Base-by-base conservation (phyloP, 1,140 invertebrate species). In the Temnothorax nylanderi region DNA sequence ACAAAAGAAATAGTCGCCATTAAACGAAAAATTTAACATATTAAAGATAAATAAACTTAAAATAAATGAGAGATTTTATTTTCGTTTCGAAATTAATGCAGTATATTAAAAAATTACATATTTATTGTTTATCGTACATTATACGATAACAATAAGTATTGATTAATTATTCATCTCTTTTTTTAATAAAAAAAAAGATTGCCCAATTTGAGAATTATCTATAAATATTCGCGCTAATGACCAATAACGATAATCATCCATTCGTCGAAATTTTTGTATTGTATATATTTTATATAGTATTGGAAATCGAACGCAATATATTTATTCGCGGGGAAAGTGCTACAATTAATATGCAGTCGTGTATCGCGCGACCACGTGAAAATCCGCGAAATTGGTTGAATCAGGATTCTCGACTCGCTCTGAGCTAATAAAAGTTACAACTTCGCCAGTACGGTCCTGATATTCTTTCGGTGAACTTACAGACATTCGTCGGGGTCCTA, bases 351-450 rank as follows among this genome's bases (percentile, higher is more conserved):
- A 44, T 18, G 11, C 18, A 6, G 5, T 4, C 10, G 6, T 41
- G 8, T 69, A 41, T 71, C 26, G 32, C 18, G 3, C 65, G 18
- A 34, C 18, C 54, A 18, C 37, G 51, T 41, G 69, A 75, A 74
- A 74, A 84, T 84, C 32, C 69, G 26, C 44, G 13, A 49, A 82
- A 75, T 56, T 49, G 34, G 34, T 44, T 47, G 62, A 71, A 71
- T 74, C 51, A 58, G 11, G 67, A 74, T 82, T 60, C 56, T 37
- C 41, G 7, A 60, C 54, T 54, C 26, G 13, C 37, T 75, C 47
- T 74, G 54, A 58, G 51, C 80, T 74, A 82, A 82, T 82, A 82
- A 82, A 82, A 82, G 69, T 74, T 54, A 18, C 67, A 74, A 82
- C 80, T 60, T 82, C 2, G 54, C 2, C 11, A 37, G 21, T 74